Percentiles rank a stretch among this genome's conserved stretches.
Evolutionary conservation across 1,140 invertebrate genomes (phyloP).

Genomic region (Samia ricini): DNA sequence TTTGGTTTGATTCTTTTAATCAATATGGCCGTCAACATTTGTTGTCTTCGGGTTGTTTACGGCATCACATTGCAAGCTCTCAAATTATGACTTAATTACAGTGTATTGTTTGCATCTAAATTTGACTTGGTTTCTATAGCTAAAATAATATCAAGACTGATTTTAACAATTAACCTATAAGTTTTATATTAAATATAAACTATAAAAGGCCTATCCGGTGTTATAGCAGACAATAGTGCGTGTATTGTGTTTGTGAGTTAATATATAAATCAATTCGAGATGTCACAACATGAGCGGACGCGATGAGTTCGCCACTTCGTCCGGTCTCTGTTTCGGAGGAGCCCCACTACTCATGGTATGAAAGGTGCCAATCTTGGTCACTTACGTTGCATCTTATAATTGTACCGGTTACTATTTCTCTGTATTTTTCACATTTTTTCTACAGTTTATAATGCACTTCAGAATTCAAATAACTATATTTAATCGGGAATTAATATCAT

Average conservation of each 20-base stretch:
- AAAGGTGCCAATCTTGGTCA: neutral
- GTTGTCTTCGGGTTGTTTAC: slow-evolving; percentile 46
- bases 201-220: neutral
- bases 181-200: neutral
- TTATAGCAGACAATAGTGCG: neutral
- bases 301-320: slow-evolving; percentile 50
- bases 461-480: no score
- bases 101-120: neutral
- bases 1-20: slow-evolving; percentile 19
- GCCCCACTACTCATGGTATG: slow-evolving; percentile 60
- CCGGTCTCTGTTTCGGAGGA: slow-evolving; percentile 32
- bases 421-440: no score
- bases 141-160: neutral
- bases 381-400: neutral
- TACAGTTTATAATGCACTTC: no score
- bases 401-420: no score
- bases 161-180: neutral
- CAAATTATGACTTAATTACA: slow-evolving; percentile 4
- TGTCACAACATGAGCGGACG: slow-evolving; percentile 61
- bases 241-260: neutral
- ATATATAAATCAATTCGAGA: slow-evolving; percentile 28
- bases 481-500: no score
- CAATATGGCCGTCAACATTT: slow-evolving; percentile 58
- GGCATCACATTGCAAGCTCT: slow-evolving; percentile 15
- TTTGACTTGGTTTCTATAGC: neutral